A percentile compares a stretch with the other conserved stretches of the same genome.
Conservation (phyloP, 2,888 invertebrate genomes). For the Alcis repandata region DNA sequence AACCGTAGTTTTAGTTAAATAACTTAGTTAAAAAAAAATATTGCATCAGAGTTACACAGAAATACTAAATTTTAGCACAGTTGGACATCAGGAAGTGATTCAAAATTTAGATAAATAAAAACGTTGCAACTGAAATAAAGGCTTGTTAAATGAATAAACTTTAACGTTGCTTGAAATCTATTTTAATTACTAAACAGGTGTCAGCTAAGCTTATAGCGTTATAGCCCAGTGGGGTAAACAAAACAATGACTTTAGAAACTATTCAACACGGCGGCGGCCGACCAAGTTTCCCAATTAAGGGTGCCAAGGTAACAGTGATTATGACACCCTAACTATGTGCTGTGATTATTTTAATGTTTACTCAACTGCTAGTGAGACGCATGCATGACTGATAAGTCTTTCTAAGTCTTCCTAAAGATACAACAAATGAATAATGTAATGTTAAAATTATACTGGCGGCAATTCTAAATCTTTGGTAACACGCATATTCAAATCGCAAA, state of each 20-base stretch:
- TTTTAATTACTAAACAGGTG: no score
- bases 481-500: background rate
- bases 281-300: conserved; percentile 60
- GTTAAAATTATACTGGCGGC: no score
- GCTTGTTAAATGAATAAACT: no score
- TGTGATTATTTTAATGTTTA: conserved; percentile 42
- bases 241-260: conserved; percentile 58
- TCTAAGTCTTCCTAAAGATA: background rate
- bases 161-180: no score
- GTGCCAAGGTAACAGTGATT: conserved; percentile 52
- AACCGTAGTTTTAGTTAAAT: no score
- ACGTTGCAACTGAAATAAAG: no score
- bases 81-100: no score
- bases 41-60: no score
- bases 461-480: background rate
- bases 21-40: no score
- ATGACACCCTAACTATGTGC: conserved; percentile 43
- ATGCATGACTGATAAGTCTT: background rate
- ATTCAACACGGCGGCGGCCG: conserved; percentile 48
- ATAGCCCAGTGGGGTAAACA: conserved; percentile 49
- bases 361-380: background rate
- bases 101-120: no score
- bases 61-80: no score
- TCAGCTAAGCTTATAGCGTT: conserved; percentile 16
- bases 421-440: background rate